phyloP scores from a whole-genome alignment of 2,888 invertebrate genomes.

The Acanthosepion esculentum region DNA sequence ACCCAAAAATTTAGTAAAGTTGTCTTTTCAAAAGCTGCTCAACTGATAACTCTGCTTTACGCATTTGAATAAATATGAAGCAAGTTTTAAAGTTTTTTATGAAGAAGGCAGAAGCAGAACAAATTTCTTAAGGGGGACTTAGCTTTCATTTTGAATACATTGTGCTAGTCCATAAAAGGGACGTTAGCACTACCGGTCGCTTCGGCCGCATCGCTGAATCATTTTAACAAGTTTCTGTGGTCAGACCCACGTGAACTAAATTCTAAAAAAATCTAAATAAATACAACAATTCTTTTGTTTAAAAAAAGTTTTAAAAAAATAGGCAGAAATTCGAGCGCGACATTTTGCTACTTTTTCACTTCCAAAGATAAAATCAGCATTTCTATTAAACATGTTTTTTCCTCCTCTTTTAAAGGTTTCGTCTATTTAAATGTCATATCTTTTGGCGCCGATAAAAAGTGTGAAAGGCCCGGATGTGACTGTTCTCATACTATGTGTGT shows the following conservation, averaged over 20 bases:
- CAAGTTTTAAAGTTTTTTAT: too few relatives aligned
- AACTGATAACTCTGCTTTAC: too few relatives aligned
- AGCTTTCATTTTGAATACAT: too few relatives aligned
- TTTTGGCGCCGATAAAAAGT: not conserved
- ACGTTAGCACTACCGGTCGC: too few relatives aligned
- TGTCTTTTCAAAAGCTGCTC: too few relatives aligned
- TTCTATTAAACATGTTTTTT: not conserved
- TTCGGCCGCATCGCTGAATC: not conserved
- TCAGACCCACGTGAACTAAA: not conserved
- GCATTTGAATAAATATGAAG: too few relatives aligned
- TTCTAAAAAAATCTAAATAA: not conserved
- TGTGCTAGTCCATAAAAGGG: too few relatives aligned
- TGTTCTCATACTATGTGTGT: not conserved
- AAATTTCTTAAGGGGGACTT: too few relatives aligned
- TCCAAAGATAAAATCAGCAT: not conserved
- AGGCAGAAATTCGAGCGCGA: too few relatives aligned
- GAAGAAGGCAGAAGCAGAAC: too few relatives aligned
- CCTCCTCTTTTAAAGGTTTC: not conserved
- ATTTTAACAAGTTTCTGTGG: not conserved
- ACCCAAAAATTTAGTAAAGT: too few relatives aligned
- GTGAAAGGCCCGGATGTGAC: not conserved
- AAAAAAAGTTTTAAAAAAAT: too few relatives aligned
- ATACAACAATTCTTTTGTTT: not conserved
- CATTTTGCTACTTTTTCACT: not conserved
- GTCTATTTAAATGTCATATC: not conserved